Conservation (phyloP, 2,888 invertebrate species). For the Panorpa germanica region DNA sequence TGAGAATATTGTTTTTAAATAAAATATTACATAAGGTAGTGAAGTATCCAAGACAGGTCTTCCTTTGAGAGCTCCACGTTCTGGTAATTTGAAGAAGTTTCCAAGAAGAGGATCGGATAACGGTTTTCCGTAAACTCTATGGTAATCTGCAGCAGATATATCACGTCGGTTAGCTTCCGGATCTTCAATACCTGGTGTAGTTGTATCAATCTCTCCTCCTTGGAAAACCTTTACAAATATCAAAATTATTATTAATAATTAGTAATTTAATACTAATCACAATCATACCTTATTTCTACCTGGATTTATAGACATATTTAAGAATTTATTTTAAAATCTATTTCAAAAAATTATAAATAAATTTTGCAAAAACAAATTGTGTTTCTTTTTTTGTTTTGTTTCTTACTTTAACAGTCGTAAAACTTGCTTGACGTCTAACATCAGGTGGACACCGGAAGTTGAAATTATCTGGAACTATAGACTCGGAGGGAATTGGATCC, state of each 20-base stretch:
- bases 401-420: slow-evolving; percentile 51
- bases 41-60: slow-evolving; percentile 38
- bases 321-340: no score
- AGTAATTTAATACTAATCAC: no score
- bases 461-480: slow-evolving; percentile 24
- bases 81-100: slow-evolving; percentile 32
- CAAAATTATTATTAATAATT: no score
- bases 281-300: no score
- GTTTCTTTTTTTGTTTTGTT: slow-evolving; percentile 10
- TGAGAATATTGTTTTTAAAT: no score
- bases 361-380: background rate
- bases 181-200: no score
- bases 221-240: no score
- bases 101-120: slow-evolving; percentile 37
- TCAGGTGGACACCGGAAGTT: slow-evolving; percentile 50
- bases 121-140: slow-evolving; percentile 30
- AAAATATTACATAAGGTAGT: slow-evolving; percentile 28
- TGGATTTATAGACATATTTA: no score
- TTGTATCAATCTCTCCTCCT: no score
- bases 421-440: slow-evolving; percentile 51
- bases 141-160: background rate
- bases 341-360: background rate
- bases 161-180: background rate
- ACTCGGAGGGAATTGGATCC: slow-evolving; percentile 27
- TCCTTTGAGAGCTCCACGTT: slow-evolving; percentile 27